These are phyloP conservation scores for Miltochrista miniata DNA, from an alignment of 2,888 invertebrate species.

Conservation along the genomic window DNA sequence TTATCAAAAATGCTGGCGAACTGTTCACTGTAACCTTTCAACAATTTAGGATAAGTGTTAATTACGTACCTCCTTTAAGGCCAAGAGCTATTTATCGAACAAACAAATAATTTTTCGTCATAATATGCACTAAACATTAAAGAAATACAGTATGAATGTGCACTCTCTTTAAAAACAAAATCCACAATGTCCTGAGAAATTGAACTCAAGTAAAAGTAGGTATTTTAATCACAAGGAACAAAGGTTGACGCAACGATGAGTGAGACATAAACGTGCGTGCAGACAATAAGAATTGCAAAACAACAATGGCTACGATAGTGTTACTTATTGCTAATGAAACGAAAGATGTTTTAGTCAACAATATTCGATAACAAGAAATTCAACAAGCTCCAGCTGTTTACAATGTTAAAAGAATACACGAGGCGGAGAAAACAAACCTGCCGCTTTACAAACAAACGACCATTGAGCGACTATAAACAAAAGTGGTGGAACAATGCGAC, in stretches of 20 bases:
- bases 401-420: conserved; percentile 59
- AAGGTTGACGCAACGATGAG: conserved; percentile 38
- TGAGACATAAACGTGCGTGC: conserved; percentile 25
- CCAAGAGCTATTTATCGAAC: conserved; percentile 10
- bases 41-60: conserved; percentile 10
- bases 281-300: conserved; percentile 41
- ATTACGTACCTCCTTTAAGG: neutral
- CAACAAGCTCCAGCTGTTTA: conserved; percentile 54
- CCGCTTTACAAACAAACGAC: conserved; percentile 67
- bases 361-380: conserved; percentile 58
- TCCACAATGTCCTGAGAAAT: conserved; percentile 19
- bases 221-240: conserved; percentile 40
- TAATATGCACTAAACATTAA: conserved; percentile 4
- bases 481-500: conserved; percentile 74
- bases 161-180: conserved; percentile 17
- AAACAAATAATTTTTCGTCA: conserved; percentile 5
- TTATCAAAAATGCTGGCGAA: conserved; percentile 17
- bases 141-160: conserved; percentile 5
- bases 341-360: conserved; percentile 52
- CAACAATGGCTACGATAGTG: conserved; percentile 39
- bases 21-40: conserved; percentile 32
- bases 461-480: conserved; percentile 74
- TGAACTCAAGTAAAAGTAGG: conserved; percentile 28
- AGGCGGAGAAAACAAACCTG: conserved; percentile 61
- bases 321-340: conserved; percentile 45